Conservation (phyloP, 2,888 invertebrate species). For the Gymnosoma rotundatum region DNA sequence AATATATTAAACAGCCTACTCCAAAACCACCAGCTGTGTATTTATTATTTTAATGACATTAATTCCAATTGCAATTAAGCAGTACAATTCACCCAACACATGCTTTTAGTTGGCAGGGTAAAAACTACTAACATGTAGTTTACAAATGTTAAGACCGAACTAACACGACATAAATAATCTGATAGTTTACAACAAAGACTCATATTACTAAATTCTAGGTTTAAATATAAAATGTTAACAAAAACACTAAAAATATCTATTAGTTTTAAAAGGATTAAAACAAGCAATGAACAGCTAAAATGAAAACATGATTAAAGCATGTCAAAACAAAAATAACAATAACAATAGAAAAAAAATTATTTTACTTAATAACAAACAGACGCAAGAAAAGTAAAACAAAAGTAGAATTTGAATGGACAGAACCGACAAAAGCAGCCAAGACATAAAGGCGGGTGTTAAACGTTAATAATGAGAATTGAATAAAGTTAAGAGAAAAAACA, state of each 20-base stretch:
- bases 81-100: slow-evolving; percentile 30
- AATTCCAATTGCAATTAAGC: slow-evolving; percentile 32
- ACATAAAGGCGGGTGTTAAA: slow-evolving; percentile 56
- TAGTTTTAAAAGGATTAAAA: slow-evolving; percentile 57
- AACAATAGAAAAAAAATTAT: not conserved
- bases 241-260: slow-evolving; percentile 39
- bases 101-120: no score
- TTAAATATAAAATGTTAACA: slow-evolving; percentile 46
- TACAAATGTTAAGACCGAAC: slow-evolving; percentile 62
- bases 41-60: slow-evolving; percentile 8
- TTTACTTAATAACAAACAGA: slow-evolving; percentile 12
- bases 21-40: not conserved
- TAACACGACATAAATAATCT: slow-evolving; percentile 67
- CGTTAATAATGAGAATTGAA: slow-evolving; percentile 43
- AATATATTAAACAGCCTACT: no score
- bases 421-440: not conserved
- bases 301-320: slow-evolving; percentile 66
- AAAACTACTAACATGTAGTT: slow-evolving; percentile 46
- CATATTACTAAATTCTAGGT: slow-evolving; percentile 54
- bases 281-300: slow-evolving; percentile 9
- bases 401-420: not conserved
- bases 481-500: slow-evolving; percentile 1
- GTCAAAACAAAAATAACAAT: slow-evolving; percentile 49
- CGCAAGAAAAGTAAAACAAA: slow-evolving; percentile 1
- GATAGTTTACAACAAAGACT: slow-evolving; percentile 57